Base-by-base conservation (phyloP, 2,113 vertebrate species). In the Crotalus viridis region DNA sequence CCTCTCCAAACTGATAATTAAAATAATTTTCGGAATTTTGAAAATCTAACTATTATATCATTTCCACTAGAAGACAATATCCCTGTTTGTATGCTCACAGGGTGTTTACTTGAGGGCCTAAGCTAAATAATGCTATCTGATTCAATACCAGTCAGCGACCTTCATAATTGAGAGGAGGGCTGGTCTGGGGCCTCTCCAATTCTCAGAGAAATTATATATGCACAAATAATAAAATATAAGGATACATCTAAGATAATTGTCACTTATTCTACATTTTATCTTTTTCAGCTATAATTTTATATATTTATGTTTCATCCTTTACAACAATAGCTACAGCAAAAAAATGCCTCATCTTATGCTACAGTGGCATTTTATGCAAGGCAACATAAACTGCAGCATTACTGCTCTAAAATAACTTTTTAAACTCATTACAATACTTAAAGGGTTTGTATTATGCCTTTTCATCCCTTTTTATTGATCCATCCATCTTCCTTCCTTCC, bases 221-320 rank as follows among this genome's bases (percentile, higher is more conserved):
- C 28, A 74, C 17, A 33, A 74, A 74, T 33, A 74, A 74, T 74
- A 74, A 74, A 74, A 74, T 33, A 74, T 74, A 74, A 74, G 64
- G 64, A 13, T 74, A 74, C 13, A 33, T n/a, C 15, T 17, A 33
- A 74, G n/a, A 17, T 6, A 33, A 17, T 74, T 33, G 28, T 33
- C 64, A 74, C n/a, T 74, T 74, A 33, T 17, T 69, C 5, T 69
- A 69, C 28, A 15, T 69, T 74, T 74, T 33, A 74, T 33, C 4
- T 74, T 74, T 69, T 74, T 33, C 28, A 33, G n/a, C 13, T 33
- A 33, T 69, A 69, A 5, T 74, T 74, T 74, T 74, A 33, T 33
- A 74, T 74, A n/a, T 48, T 94, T 94, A 93, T 94, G 91, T 93
- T 93, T 95, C 94, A 88, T 52, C 39, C 8, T 48, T 46, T 59